A percentile compares a stretch with the other conserved stretches of the same genome.
phyloP scores from a whole-genome alignment of 2,888 invertebrate genomes.

The Xylocampa areola region DNA sequence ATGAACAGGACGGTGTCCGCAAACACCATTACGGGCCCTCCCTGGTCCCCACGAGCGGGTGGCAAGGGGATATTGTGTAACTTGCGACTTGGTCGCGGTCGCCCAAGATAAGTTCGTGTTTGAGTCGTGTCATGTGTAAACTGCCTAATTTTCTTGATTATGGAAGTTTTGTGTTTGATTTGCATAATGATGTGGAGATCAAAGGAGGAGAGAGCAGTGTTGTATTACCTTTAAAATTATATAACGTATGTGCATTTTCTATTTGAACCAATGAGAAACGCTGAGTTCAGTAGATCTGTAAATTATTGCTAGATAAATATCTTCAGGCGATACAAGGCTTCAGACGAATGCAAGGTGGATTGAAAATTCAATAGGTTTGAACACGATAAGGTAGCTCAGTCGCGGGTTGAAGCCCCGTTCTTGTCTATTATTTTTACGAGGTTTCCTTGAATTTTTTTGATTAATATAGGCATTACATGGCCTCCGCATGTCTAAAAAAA shows the following conservation, averaged over 20 bases:
- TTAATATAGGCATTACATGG: too few relatives aligned
- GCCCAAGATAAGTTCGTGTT: slow-evolving; percentile 40
- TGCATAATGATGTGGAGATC: slow-evolving; percentile 22
- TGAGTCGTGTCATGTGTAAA: slow-evolving; percentile 24
- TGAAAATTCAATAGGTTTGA: too few relatives aligned
- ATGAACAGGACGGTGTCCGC: slow-evolving; percentile 61
- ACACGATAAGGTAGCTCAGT: too few relatives aligned
- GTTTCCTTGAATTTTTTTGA: too few relatives aligned
- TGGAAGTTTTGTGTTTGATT: slow-evolving; percentile 41
- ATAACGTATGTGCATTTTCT: neutral
- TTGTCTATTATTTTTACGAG: too few relatives aligned
- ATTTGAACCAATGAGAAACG: too few relatives aligned
- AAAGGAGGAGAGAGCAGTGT: neutral
- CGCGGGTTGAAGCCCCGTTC: too few relatives aligned
- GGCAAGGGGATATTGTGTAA: slow-evolving; percentile 37
- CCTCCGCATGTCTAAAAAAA: too few relatives aligned
- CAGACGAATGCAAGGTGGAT: too few relatives aligned
- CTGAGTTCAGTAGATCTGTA: too few relatives aligned
- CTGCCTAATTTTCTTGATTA: slow-evolving; percentile 42
- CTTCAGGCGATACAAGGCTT: too few relatives aligned
- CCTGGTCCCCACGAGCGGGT: slow-evolving; percentile 1
- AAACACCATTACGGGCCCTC: slow-evolving; percentile 66
- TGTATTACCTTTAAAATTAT: neutral
- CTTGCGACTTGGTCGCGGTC: slow-evolving; percentile 41
- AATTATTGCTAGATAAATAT: too few relatives aligned